These are phyloP conservation scores for Seriola aureovittata DNA, from an alignment of 2,113 vertebrate species.

Conservation along the genomic window DNA sequence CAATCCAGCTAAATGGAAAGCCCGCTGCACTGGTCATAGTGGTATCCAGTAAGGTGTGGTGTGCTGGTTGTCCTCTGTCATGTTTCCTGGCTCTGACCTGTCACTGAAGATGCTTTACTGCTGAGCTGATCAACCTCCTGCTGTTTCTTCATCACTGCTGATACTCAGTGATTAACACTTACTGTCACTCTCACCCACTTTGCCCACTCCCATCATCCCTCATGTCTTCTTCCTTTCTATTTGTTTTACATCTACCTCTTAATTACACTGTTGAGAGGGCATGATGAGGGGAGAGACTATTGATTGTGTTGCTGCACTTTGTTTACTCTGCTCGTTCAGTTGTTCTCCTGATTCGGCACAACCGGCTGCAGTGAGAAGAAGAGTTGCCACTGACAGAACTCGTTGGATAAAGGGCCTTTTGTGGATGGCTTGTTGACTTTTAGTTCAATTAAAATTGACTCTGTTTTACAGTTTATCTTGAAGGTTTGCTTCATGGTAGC, in stretches of 20 bases:
- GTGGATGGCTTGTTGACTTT: constrained; percentile 41
- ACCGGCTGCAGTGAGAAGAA: constrained; percentile 23
- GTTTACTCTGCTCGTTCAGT: constrained; percentile 56
- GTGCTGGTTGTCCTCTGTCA: constrained; percentile 22
- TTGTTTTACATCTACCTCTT: constrained; percentile 64
- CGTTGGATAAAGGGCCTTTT: constrained; percentile 38
- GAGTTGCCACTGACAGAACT: constrained; percentile 44
- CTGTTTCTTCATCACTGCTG: constrained; percentile 30
- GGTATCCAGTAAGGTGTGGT: neutral
- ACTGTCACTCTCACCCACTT: neutral
- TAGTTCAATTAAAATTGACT: constrained; percentile 41
- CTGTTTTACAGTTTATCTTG: constrained; percentile 28
- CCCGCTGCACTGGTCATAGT: neutral
- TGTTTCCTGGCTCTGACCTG: constrained; percentile 17
- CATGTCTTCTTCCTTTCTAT: constrained; percentile 23
- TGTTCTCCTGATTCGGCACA: constrained; percentile 60
- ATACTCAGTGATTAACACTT: constrained; percentile 49
- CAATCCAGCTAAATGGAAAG: constrained; percentile 28
- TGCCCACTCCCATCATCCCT: constrained; percentile 26
- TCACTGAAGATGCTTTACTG: constrained; percentile 38
- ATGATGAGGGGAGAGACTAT: constrained; percentile 47
- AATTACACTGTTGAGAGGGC: constrained; percentile 67
- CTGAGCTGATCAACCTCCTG: constrained; percentile 31
- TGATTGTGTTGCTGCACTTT: constrained; percentile 65
- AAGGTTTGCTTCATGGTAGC: constrained; percentile 30